Base-by-base conservation (phyloP, 1,140 invertebrate species). In the Heliconius hermathena region DNA sequence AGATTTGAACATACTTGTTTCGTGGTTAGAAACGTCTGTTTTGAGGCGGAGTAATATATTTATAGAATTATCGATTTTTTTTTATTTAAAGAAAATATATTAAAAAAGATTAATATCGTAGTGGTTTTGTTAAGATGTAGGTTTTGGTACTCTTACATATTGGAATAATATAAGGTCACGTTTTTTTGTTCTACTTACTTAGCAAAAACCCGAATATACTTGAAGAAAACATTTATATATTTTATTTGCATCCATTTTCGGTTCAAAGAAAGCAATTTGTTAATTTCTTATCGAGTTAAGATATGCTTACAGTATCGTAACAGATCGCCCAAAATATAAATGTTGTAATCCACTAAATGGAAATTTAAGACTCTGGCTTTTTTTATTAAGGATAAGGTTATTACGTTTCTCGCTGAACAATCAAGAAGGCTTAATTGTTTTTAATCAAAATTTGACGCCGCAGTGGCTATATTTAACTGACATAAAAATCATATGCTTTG, bases 351-450 rank as follows among this genome's bases (percentile, higher is more conserved):
- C 76, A n/a, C 71, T 78, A 73, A 78, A 78, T 78, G 76, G 52
- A 78, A 78, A 73, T 78, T 78, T 78, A 78, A 78, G 76, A 57
- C 71, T 71, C 76, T 18, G 71, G 36, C 71, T 22, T 33, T 54
- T 46, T 76, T 73, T 73, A 76, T 72, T 78, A 54, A 73, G 49
- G 71, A 78, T 73, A 46, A 49, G 71, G 22, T 73, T 78, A 78
- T 78, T 78, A 73, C 54, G 52, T 60, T 54, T 73, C 76, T 76
- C 49, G 36, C 36, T 52, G 76, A 73, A 78, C 76, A 78, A 78
- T 78, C 72, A 78, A 78, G 74, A 76, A 20, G 74, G 60, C 74
- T 76, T 76, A 71, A 76, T 76, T 76, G 74, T 70, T 76, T 76
- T 66, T 71, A 20, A 76, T 76, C 60, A 76, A 71, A 76, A 75